These are phyloP conservation scores for Vulpes lagopus DNA, from an alignment of 2,113 vertebrate species.

Conservation along the genomic window DNA sequence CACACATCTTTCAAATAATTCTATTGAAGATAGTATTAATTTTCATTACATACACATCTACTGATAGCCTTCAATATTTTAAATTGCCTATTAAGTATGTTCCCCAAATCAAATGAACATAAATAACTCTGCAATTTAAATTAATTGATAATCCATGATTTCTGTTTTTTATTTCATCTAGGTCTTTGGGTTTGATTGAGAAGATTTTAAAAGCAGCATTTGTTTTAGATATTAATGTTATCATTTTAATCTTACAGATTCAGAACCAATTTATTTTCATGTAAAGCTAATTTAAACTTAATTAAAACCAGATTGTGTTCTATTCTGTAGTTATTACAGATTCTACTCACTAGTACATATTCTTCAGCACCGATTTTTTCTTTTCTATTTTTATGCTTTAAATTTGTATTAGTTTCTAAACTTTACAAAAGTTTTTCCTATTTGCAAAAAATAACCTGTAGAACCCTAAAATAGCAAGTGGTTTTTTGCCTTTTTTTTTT, in stretches of 20 bases:
- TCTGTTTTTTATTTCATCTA: slow-evolving; percentile 39
- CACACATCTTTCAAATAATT: not conserved
- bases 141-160: slow-evolving; percentile 9
- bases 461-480: not conserved
- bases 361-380: not conserved
- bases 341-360: not conserved
- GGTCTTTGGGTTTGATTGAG: not conserved
- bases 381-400: slow-evolving; percentile 18
- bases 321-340: not conserved
- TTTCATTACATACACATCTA: not conserved
- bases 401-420: not conserved
- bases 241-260: slow-evolving; percentile 24
- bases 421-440: not conserved
- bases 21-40: not conserved
- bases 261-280: slow-evolving; percentile 37
- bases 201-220: not conserved
- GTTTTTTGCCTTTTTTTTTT: not conserved
- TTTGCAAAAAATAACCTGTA: not conserved
- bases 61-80: not conserved
- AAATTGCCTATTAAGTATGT: not conserved
- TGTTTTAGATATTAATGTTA: slow-evolving; percentile 30
- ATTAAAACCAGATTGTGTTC: not conserved
- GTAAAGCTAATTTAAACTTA: slow-evolving; percentile 48
- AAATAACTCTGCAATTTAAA: slow-evolving; percentile 29
- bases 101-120: not conserved